A percentile compares a stretch with the other conserved stretches of the same genome.
Conservation (phyloP, 2,888 invertebrate genomes). For the Drosophila melanocephala region DNA sequence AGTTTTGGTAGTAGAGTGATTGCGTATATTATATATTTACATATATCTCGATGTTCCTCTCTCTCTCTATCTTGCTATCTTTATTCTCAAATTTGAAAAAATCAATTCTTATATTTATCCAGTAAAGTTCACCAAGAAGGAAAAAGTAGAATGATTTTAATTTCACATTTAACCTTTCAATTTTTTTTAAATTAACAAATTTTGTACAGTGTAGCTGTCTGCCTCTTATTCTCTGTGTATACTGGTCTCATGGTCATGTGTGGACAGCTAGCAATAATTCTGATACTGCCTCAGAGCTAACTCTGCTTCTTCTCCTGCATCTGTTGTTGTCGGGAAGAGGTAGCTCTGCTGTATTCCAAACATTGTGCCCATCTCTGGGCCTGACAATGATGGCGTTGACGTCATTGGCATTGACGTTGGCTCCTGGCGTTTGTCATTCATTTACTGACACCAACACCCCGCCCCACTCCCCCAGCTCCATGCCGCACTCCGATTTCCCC, state of each 20-base stretch:
- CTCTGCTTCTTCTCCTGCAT: neutral
- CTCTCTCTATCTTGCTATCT: neutral
- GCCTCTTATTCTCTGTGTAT: slow-evolving; percentile 6
- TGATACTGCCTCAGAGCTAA: slow-evolving; percentile 53
- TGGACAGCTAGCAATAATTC: slow-evolving; percentile 76
- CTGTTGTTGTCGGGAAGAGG: slow-evolving; percentile 20
- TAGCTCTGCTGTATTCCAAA: slow-evolving; percentile 39
- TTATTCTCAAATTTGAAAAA: neutral
- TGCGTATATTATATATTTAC: neutral
- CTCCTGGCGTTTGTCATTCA: slow-evolving; percentile 73
- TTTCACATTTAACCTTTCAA: neutral
- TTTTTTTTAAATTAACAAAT: neutral
- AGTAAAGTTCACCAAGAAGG: neutral
- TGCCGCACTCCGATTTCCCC: neutral
- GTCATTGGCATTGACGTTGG: slow-evolving; percentile 74
- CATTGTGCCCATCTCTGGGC: slow-evolving; percentile 30
- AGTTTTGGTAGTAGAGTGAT: neutral
- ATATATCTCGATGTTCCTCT: neutral
- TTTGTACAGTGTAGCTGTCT: slow-evolving; percentile 1
- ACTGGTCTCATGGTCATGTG: slow-evolving; percentile 59
- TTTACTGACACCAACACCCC: slow-evolving; percentile 37
- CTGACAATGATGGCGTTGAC: slow-evolving; percentile 76
- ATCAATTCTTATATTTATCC: neutral
- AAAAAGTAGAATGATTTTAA: too few relatives aligned
- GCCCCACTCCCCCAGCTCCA: too few relatives aligned